phyloP scores from a whole-genome alignment of 2,888 invertebrate species.

The Ctena decussata region DNA sequence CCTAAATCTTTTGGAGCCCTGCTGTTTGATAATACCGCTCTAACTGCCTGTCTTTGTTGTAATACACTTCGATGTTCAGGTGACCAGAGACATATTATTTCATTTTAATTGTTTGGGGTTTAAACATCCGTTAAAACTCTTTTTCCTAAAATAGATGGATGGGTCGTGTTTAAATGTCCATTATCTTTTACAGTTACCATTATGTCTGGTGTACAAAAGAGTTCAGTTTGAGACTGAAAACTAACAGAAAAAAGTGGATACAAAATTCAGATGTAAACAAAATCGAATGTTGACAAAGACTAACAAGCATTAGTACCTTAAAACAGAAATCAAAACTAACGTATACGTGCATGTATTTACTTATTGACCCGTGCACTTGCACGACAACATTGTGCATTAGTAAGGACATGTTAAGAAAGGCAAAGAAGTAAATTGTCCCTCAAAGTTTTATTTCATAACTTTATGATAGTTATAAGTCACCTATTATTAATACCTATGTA shows the following conservation, averaged over 20 bases:
- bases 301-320: no score
- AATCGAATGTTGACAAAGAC: no score
- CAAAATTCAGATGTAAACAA: no score
- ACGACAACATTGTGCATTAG: no score
- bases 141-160: neutral
- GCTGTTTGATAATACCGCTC: neutral
- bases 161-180: neutral
- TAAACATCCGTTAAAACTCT: neutral
- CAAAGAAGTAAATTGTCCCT: no score
- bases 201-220: neutral
- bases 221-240: neutral
- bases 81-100: conserved; percentile 2
- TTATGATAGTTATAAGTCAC: no score
- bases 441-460: no score
- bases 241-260: neutral
- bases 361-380: no score
- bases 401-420: no score
- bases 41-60: neutral
- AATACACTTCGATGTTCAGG: neutral
- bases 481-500: no score
- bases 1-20: neutral
- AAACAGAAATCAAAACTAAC: no score
- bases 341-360: no score
- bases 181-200: neutral
- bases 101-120: conserved; percentile 3